Base-by-base conservation (phyloP, 2,113 vertebrate species). In the Stercorarius parasiticus region DNA sequence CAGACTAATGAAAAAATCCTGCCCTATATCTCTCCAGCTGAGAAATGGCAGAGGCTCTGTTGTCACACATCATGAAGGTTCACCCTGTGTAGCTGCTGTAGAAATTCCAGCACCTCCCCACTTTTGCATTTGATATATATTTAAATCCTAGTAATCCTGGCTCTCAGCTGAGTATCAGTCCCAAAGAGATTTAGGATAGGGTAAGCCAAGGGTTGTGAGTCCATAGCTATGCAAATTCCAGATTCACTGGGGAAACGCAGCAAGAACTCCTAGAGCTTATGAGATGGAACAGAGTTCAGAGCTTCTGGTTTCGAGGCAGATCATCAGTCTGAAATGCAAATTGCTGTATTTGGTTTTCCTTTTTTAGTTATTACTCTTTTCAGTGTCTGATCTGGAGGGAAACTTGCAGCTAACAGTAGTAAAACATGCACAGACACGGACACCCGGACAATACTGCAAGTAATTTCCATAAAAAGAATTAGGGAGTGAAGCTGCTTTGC, bases 181-280 rank as follows among this genome's bases (percentile, higher is more conserved):
- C 83, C 67, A 74, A 90, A 72, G 80, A 92, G 77, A 86, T 88
- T 96, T 91, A 88, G 82, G 90, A 86, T 86, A 88, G 88, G 65
- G 83, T 94, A 97, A 96, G 86, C 94, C 96, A 96, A 95, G 69
- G 80, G 86, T 89, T 96, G 69, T 88, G 86, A 95, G 59, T 95
- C 96, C 94, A 92, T 93, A 91, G 93, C 86, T 91, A 82, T 95
- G 91, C 69, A 97, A 97, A 96, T 97, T 97, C 91, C 94, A 95
- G 43, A 92, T 92, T 95, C 95, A 86, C 59, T 91, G 65, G 66
- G 69, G 82, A 94, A 94, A 90, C 0, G 0, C 77, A 89, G 70
- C 52, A 94, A 95, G 88, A 83, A 52, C 83, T 95, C 80, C 55
- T 92, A 82, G 72, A 92, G 91, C 77, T 92, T 92, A 94, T 82